Evolutionary conservation across 2,888 invertebrate genomes (phyloP), one percentile per base, ranked within the genome.

Genomic region (Phymatocera aterrima): DNA sequence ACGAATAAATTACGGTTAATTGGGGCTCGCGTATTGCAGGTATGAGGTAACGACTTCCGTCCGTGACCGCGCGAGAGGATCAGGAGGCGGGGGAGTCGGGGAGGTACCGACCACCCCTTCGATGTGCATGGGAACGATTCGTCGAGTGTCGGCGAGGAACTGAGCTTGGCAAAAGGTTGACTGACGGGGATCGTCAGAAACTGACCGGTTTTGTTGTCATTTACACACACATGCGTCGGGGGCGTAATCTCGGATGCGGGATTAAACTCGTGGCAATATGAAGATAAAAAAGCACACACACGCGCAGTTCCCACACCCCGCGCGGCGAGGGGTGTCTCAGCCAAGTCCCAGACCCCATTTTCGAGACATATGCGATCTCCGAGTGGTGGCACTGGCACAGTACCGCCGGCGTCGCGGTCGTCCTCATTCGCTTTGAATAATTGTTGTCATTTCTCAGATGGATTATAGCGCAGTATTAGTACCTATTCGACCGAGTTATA

Each of bases 391-490:
- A n/a, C 28, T 15, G 12, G 10, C 61, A n/a, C n/a, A n/a, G n/a
- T n/a, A n/a, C n/a, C n/a, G n/a, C n/a, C n/a, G n/a, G n/a, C n/a
- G n/a, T n/a, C n/a, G n/a, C n/a, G n/a, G n/a, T n/a, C 54, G 34
- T 51, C 40, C 40, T 40, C 65, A 10, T 74, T 48, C 72, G 31
- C 31, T 60, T 74, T 84, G 86, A 87, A 83, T 86, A 88, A 88
- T 88, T 87, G 87, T 87, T 83, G 83, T 85, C 85, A 88, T 88
- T 88, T 85, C 86, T 87, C 87, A 86, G 85, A 86, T 84, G 86
- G 87, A 87, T 40, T 34, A 34, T 37, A n/a, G n/a, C n/a, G n/a
- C n/a, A n/a, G n/a, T n/a, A n/a, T n/a, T n/a, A n/a, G n/a, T n/a
- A 46, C 24, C 43, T 12, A 68, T 54, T 54, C 82, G 84, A 81